Base-by-base conservation (phyloP, 1,140 invertebrate genomes). In the Sarcophaga bullata region DNA sequence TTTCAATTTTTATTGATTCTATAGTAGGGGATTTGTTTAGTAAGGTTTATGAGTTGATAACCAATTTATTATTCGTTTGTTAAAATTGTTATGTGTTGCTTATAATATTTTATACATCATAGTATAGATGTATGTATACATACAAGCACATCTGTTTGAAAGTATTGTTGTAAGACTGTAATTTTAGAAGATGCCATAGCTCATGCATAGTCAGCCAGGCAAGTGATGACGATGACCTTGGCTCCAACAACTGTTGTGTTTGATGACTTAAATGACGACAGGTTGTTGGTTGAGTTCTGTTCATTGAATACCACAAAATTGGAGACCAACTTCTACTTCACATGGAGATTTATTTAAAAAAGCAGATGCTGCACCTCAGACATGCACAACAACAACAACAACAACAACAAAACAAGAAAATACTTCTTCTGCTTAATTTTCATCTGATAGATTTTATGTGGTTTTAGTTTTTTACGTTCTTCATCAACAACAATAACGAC, bases 251-350 rank as follows among this genome's bases (percentile, higher is more conserved):
- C 62, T 68, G n/a, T 9, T 17, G 8, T 68, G n/a, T 9, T 17
- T 6, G 62, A 9, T 68, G 62, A 25, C 17, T 62, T 62, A 62
- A 62, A 68, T 68, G 62, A 19, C 62, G 62, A 68, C 62, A 68
- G 62, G 62, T 68, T 68, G 62, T 68, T 68, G 62, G 6, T 68
- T 37, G 62, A 68, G 25, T 37, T 37, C 25, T 37, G 25, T 37
- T 37, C 25, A 37, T 37, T 37, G 25, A 37, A 37, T 37, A 37
- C 25, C 25, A 37, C 4, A 52, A 52, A 52, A 52, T 10, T 10
- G 13, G 17, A 68, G 19, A 68, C 1, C 62, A 68, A 68, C 17
- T 68, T 68, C 19, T 19, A 58, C n/a, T 58, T 58, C 54, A 58
- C n/a, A n/a, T 58, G 54, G 54, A 58, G 54, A 58, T 58, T 58